These are phyloP conservation scores for Limanda limanda DNA, from an alignment of 2,113 vertebrate genomes.

Conservation along the genomic window DNA sequence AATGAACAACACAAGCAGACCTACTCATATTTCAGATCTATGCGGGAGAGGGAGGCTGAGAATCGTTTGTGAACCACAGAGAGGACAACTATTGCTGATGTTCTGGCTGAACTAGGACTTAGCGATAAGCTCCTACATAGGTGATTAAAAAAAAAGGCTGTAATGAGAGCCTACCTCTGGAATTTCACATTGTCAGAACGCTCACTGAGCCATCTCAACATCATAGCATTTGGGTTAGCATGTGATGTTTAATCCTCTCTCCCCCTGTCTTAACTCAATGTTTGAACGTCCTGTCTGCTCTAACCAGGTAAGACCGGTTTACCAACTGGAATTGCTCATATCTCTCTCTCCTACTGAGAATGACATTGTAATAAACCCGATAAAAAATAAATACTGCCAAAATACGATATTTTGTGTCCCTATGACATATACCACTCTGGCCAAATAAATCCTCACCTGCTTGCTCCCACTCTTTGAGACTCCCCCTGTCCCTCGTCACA, in stretches of 20 bases:
- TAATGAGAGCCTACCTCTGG: slow-evolving; percentile 1
- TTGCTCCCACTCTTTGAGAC: slow-evolving; percentile 87
- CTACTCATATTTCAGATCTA: slow-evolving; percentile 24
- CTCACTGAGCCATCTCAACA: neutral
- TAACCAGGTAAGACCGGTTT: neutral
- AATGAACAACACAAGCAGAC: slow-evolving; percentile 26
- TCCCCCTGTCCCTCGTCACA: slow-evolving; percentile 84
- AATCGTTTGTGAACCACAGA: neutral
- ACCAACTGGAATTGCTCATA: neutral
- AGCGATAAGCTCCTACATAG: neutral
- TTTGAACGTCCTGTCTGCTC: neutral
- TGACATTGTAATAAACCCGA: neutral
- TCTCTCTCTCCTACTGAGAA: neutral
- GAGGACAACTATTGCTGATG: slow-evolving; percentile 11
- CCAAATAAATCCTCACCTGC: slow-evolving; percentile 78
- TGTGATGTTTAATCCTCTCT: slow-evolving; percentile 42
- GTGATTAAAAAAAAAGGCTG: neutral
- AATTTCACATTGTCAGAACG: neutral
- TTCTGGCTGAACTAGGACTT: neutral
- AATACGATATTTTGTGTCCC: neutral
- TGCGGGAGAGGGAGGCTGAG: neutral
- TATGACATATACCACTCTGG: neutral
- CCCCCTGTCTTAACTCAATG: neutral
- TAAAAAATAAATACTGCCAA: neutral
- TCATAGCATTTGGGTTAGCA: slow-evolving; percentile 7